These are phyloP conservation scores for Xestoiulus laeticollis DNA, from an alignment of 2,888 invertebrate species.

Conservation along the genomic window DNA sequence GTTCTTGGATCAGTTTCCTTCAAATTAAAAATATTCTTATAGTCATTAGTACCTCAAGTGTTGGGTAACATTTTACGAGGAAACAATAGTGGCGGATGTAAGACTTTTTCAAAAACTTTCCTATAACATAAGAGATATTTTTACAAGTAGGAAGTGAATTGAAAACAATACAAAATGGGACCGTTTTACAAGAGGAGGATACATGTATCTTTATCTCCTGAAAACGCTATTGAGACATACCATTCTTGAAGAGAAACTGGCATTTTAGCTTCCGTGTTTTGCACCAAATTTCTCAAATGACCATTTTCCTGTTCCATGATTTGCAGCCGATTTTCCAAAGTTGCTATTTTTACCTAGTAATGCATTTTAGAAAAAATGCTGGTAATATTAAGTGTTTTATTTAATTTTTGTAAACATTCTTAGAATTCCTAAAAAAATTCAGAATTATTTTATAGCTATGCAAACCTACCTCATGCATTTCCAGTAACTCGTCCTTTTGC, in stretches of 20 bases:
- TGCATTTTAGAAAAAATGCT: not conserved
- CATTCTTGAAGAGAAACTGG: constrained; percentile 18
- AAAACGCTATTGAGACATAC: not conserved
- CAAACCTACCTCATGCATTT: not conserved
- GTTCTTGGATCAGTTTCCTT: constrained; percentile 40
- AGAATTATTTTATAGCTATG: not conserved
- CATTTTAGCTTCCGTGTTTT: not conserved
- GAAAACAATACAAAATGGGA: no score
- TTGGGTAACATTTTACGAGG: not conserved
- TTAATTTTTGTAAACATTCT: not conserved
- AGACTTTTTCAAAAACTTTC: not conserved
- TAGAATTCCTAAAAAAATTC: no score
- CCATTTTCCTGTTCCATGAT: not conserved
- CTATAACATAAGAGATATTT: no score
- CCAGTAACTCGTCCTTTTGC: not conserved
- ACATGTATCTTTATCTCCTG: no score
- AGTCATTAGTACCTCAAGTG: not conserved
- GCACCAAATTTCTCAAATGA: constrained; percentile 14
- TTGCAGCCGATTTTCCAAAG: constrained; percentile 21
- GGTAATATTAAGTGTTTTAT: not conserved
- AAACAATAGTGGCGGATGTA: no score
- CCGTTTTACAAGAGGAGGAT: no score
- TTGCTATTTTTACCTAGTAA: not conserved
- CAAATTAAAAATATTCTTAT: not conserved
- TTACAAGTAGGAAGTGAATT: not conserved